Conservation (phyloP, 2,888 invertebrate genomes). For the Prosapia bicincta region DNA sequence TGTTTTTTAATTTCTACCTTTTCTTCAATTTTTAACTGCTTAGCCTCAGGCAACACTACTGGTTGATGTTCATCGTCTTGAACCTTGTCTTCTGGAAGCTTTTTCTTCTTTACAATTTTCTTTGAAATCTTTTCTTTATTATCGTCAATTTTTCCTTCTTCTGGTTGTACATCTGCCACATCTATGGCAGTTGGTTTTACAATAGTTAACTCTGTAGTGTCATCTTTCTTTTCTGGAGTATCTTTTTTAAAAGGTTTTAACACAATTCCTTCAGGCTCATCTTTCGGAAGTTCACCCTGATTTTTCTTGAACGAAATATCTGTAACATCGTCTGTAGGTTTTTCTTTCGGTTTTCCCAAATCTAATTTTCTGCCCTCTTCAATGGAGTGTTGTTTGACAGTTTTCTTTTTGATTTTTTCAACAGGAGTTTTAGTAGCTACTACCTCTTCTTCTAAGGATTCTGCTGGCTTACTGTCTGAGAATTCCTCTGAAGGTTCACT, state of each 20-base stretch:
- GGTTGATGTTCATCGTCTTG: constrained; percentile 10
- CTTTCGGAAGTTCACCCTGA: constrained; percentile 45
- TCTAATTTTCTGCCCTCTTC: constrained; percentile 35
- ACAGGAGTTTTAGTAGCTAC: constrained; percentile 40
- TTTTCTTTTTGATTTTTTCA: constrained; percentile 38
- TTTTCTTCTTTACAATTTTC: constrained; percentile 19
- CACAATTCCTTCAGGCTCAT: constrained; percentile 45
- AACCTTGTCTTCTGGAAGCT: background rate
- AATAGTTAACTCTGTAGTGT: constrained; percentile 38
- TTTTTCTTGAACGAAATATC: constrained; percentile 46
- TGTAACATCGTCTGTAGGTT: constrained; percentile 40
- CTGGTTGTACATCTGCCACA: constrained; percentile 34
- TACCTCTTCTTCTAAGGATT: constrained; percentile 38
- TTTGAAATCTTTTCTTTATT: constrained; percentile 26
- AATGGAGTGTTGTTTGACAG: constrained; percentile 33
- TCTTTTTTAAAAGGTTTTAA: constrained; percentile 44
- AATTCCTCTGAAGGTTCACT: constrained; percentile 13
- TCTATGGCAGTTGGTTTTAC: too few species aligned
- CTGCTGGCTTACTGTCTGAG: constrained; percentile 31
- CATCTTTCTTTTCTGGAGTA: constrained; percentile 43
- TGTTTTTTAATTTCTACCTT: constrained; percentile 37
- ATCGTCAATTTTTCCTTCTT: constrained; percentile 35
- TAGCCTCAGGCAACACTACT: background rate
- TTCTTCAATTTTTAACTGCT: constrained; percentile 6
- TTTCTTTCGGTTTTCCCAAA: constrained; percentile 38